Evolutionary conservation across 1,140 invertebrate genomes (phyloP), one percentile per base, ranked within the genome.

Genomic region (Drosophila willistoni): DNA sequence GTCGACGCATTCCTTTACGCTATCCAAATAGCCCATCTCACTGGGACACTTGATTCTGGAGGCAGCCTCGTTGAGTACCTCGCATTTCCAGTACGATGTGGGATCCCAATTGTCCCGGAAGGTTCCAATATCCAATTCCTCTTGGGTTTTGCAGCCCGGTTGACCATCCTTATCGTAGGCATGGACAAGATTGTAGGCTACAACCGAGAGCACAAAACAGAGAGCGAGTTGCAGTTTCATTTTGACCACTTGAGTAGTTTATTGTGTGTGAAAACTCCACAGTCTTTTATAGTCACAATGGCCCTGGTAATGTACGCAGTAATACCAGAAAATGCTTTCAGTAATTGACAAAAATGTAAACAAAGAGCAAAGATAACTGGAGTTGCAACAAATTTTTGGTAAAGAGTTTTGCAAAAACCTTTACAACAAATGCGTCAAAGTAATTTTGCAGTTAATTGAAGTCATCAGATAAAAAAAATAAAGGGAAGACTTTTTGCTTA

Each of bases 41-140:
- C 13, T 33, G 17, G 85, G 85, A 41, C 85, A 90, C 44, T 71
- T 71, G 13, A 69, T 2, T 47, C 64, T 70, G 36, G 0, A 33
- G 14, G 72, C 85, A 7, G 85, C 70, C 19, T 73, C 33, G 42
- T 90, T 74, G 3, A 90, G 64, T n/a, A 34, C 29, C 29, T 66
- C 68, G 19, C 85, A 90, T 13, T 77, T 90, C 85, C 85, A 90
- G 71, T 71, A 90, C n/a, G 70, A 39, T 5, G 85, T 81, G 12
- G 85, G n/a, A 73, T 90, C 85, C 85, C 85, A 90, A 44, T 73
- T 65, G 65, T 90, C 74, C 2, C 85, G 74, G 36, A 74, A 90
- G 17, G 82, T 14, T 5, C 14, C 65, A 54, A 79, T 73, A 17
- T 85, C 70, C 1, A 90, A n/a, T 41, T 90, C 85, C 22, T 69